These are phyloP conservation scores for Clarias magur DNA, from an alignment of 2,113 vertebrate genomes.

Conservation along the genomic window DNA sequence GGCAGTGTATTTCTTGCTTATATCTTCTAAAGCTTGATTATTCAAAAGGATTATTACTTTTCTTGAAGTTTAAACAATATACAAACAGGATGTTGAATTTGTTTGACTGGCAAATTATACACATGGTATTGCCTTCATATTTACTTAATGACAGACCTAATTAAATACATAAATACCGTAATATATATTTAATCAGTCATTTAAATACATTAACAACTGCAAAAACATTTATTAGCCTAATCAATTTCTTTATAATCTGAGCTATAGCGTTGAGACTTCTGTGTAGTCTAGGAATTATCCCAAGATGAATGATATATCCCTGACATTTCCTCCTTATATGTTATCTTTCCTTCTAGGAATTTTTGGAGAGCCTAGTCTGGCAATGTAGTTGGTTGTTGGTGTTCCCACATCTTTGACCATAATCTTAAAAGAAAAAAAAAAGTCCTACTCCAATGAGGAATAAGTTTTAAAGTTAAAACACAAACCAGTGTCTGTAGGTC, in stretches of 20 bases:
- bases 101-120: background rate
- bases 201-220: background rate
- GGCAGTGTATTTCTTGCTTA: background rate
- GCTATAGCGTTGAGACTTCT: background rate
- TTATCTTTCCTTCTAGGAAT: conserved; percentile 2
- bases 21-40: background rate
- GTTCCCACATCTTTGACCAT: background rate
- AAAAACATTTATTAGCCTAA: background rate
- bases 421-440: background rate
- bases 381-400: background rate
- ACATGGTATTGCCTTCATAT: too few relatives aligned
- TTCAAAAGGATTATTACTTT: background rate
- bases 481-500: background rate
- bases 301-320: background rate
- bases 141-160: background rate
- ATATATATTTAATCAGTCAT: background rate
- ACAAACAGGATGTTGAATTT: too few relatives aligned
- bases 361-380: background rate
- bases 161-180: background rate
- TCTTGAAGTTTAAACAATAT: background rate
- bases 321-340: background rate
- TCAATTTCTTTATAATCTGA: background rate
- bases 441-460: too few relatives aligned
- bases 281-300: background rate
- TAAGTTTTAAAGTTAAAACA: background rate